Evolutionary conservation across 2,888 invertebrate species (phyloP).

Genomic region (Petrophora chlorosata): DNA sequence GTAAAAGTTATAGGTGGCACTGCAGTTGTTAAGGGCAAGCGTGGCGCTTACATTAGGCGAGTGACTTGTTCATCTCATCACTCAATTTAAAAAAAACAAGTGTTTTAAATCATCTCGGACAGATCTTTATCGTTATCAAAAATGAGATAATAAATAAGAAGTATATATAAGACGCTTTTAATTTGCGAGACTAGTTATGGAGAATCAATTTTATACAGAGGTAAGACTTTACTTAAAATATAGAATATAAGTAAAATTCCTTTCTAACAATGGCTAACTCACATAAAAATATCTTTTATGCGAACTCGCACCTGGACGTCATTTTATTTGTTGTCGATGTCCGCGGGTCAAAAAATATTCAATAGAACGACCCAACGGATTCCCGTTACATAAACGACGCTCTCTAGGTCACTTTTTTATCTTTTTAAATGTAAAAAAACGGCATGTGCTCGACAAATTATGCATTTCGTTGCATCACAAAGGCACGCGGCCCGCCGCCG

Average conservation of each 20-base stretch:
- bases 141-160: too few relatives aligned
- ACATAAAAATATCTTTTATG: slow-evolving; percentile 62
- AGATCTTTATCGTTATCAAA: too few relatives aligned
- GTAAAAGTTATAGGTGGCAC: too few relatives aligned
- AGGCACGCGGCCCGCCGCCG: slow-evolving; percentile 55
- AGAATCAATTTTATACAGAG: too few relatives aligned
- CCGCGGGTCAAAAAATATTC: slow-evolving; percentile 77
- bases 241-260: slow-evolving; percentile 34
- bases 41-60: too few relatives aligned
- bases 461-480: slow-evolving; percentile 80
- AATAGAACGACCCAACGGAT: slow-evolving; percentile 71
- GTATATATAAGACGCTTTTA: too few relatives aligned
- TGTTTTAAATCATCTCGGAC: too few relatives aligned
- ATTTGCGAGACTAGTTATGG: too few relatives aligned
- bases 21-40: too few relatives aligned
- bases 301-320: slow-evolving; percentile 73
- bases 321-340: slow-evolving; percentile 64
- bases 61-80: too few relatives aligned
- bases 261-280: slow-evolving; percentile 44
- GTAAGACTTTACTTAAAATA: slow-evolving; percentile 10
- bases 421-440: slow-evolving; percentile 62
- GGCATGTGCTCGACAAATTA: slow-evolving; percentile 82
- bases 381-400: slow-evolving; percentile 68
- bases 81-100: too few relatives aligned
- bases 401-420: slow-evolving; percentile 75